phyloP scores from a whole-genome alignment of 2,888 invertebrate genomes.

The Epirrita christyi region DNA sequence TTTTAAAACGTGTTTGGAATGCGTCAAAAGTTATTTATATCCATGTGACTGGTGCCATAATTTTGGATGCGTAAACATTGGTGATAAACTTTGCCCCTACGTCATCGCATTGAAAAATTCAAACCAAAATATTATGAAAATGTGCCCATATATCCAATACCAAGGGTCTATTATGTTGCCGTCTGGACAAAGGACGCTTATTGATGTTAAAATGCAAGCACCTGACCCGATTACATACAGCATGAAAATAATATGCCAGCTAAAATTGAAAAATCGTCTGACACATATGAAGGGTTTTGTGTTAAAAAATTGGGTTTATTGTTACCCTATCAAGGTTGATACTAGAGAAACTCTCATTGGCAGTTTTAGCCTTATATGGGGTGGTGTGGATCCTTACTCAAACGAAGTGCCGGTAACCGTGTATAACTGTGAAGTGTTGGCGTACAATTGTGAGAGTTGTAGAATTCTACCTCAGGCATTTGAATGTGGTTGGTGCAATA shows the following conservation, averaged over 20 bases:
- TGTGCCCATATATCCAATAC: slow-evolving; percentile 52
- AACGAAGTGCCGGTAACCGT: slow-evolving; percentile 49
- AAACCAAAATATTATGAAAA: slow-evolving; percentile 17
- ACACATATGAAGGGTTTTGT: slow-evolving; percentile 14
- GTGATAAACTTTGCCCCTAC: slow-evolving; percentile 43
- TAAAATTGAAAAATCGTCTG: slow-evolving; percentile 24
- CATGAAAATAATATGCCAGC: slow-evolving; percentile 26
- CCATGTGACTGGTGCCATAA: slow-evolving; percentile 60
- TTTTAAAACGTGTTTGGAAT: slow-evolving; percentile 49
- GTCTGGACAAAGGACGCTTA: slow-evolving; percentile 41
- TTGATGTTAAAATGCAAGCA: slow-evolving; percentile 49
- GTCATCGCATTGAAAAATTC: slow-evolving; percentile 20
- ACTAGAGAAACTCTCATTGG: slow-evolving; percentile 4
- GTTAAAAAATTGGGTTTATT: slow-evolving; percentile 9
- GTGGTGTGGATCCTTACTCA: slow-evolving; percentile 52
- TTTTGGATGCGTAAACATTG: slow-evolving; percentile 50
- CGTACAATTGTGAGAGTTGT: slow-evolving; percentile 16
- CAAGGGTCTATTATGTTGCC: slow-evolving; percentile 48
- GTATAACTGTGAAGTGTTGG: slow-evolving; percentile 42
- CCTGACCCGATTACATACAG: slow-evolving; percentile 42
- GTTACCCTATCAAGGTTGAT: slow-evolving; percentile 15
- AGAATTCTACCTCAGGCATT: slow-evolving; percentile 3
- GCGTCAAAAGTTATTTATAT: slow-evolving; percentile 46
- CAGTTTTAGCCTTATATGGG: slow-evolving; percentile 46
- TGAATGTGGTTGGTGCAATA: slow-evolving; percentile 19